These are phyloP conservation scores for Stichopus chloronotus DNA, from an alignment of 35 echinoderm and acorn worm genomes.

Conservation along the genomic window DNA sequence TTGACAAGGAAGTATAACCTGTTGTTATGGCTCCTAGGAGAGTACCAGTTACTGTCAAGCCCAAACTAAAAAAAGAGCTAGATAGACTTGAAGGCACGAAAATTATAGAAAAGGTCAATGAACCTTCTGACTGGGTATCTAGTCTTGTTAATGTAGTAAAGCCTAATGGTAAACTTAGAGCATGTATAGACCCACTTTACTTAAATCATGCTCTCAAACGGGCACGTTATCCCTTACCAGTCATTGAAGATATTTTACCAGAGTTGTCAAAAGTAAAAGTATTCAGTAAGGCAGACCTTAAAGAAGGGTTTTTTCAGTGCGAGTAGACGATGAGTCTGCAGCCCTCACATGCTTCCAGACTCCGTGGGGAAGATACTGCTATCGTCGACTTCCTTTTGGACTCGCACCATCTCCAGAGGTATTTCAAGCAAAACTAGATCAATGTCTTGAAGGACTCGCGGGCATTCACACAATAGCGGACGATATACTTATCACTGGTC, in stretches of 20 bases:
- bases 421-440: conserved; percentile 43
- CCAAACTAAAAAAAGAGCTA: background rate
- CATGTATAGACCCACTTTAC: conserved; percentile 64
- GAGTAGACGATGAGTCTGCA: conserved; percentile 56
- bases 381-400: conserved; percentile 48
- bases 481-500: conserved; percentile 63
- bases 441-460: conserved; percentile 52
- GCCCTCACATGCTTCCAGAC: conserved; percentile 25
- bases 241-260: conserved; percentile 57
- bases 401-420: conserved; percentile 11
- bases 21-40: conserved; percentile 35
- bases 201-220: conserved; percentile 63
- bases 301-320: conserved; percentile 58
- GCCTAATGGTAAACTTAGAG: conserved; percentile 33
- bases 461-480: conserved; percentile 59
- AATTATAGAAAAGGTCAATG: conserved; percentile 28
- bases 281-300: conserved; percentile 44
- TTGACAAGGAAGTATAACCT: conserved; percentile 30
- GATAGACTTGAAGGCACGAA: background rate
- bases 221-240: conserved; percentile 55
- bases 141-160: conserved; percentile 40
- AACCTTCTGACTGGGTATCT: conserved; percentile 61
- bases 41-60: background rate
- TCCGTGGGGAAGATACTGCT: conserved; percentile 46
- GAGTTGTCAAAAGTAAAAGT: no score